Conservation (phyloP, 2,113 vertebrate genomes). For the Mobula birostris region DNA sequence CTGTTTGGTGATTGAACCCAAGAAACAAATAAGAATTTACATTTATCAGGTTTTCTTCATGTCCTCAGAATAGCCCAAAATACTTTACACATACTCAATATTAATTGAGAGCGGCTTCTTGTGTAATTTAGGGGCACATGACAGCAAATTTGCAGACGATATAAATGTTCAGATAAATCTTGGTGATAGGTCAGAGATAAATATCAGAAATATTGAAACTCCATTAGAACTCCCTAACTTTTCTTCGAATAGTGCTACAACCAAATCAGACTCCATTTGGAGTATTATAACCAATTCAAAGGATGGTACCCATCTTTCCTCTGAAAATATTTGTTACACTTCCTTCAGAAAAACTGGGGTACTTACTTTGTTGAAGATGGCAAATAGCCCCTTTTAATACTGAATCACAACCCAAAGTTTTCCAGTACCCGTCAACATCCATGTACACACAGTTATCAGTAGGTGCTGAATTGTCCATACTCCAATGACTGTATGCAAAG, state of each 20-base stretch:
- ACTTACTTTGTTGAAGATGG: conserved; percentile 68
- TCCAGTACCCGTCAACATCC: conserved; percentile 87
- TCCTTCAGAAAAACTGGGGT: neutral
- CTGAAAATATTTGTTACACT: no score
- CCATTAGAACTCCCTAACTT: neutral
- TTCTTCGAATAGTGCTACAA: neutral
- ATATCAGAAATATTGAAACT: neutral
- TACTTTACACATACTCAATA: neutral
- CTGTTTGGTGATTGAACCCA: neutral
- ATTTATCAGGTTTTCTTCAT: neutral
- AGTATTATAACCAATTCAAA: neutral
- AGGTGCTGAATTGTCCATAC: conserved; percentile 53
- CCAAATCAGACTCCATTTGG: neutral
- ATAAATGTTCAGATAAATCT: neutral
- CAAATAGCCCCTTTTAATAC: conserved; percentile 76
- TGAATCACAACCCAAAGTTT: conserved; percentile 66
- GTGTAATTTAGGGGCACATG: neutral
- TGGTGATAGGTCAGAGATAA: neutral
- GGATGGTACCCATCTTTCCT: neutral
- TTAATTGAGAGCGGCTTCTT: neutral
- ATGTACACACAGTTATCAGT: conserved; percentile 73
- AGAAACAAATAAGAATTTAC: neutral
- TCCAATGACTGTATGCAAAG: conserved; percentile 78
- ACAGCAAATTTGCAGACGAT: neutral
- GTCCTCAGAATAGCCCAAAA: neutral